Conservation (phyloP, 2,888 invertebrate genomes). For the Tetragnatha montana region DNA sequence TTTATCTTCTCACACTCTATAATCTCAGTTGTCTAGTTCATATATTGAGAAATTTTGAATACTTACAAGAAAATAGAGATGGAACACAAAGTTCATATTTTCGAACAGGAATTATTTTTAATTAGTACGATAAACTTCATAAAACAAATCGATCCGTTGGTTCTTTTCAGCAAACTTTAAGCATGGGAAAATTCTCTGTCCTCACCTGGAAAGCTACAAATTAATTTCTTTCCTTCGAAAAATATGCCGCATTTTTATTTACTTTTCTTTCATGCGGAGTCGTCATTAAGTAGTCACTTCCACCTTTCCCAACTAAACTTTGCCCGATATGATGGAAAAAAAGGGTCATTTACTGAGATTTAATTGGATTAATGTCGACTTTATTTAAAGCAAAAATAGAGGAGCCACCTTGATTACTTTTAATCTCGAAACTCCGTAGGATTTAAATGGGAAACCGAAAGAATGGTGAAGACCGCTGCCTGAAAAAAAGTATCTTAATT, state of each 20-base stretch:
- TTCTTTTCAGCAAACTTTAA: too few species aligned
- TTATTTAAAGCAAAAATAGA: constrained; percentile 16
- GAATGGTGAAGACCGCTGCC: not conserved
- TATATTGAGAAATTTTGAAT: too few species aligned
- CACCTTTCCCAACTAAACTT: not conserved
- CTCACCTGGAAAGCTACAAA: not conserved
- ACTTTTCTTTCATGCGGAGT: not conserved
- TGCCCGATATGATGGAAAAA: not conserved
- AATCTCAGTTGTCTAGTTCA: too few species aligned
- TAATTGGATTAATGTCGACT: constrained; percentile 19
- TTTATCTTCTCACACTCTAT: too few species aligned
- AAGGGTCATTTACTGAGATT: constrained; percentile 7
- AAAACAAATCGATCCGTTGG: too few species aligned
- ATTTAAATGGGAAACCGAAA: constrained; percentile 21
- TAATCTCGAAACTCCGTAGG: constrained; percentile 16
- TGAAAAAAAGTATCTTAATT: not conserved
- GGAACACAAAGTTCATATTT: too few species aligned
- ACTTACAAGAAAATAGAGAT: too few species aligned
- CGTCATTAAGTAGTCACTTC: not conserved
- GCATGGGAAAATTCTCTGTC: too few species aligned
- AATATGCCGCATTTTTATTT: not conserved
- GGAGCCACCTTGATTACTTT: constrained; percentile 25
- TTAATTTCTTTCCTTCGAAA: not conserved
- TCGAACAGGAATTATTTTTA: too few species aligned
- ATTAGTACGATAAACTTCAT: too few species aligned